A percentile compares a stretch with the other conserved stretches of the same genome.
Conservation (phyloP, 1,140 invertebrate genomes). For the Listronotus oregonensis region DNA sequence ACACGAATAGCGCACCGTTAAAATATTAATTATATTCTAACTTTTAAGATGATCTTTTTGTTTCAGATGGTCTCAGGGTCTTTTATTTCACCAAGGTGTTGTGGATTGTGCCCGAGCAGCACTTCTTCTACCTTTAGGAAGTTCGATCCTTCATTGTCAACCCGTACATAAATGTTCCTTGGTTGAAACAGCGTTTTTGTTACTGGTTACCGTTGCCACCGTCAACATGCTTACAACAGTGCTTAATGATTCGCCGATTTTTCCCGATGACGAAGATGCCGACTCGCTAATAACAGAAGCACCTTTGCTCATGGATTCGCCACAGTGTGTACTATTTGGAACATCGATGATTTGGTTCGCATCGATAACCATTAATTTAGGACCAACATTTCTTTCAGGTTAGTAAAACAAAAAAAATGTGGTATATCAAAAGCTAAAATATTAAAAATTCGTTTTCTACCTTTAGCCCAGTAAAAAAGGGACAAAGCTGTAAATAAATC, state of each 20-base stretch:
- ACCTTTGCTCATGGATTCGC: conserved; percentile 53
- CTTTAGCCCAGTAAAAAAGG: no score
- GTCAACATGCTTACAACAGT: conserved; percentile 91
- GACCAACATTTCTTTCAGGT: conserved; percentile 82
- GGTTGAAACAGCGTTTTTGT: conserved; percentile 87
- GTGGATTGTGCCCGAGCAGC: conserved; percentile 84
- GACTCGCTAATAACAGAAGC: conserved; percentile 62
- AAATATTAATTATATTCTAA: no score
- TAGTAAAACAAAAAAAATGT: conserved; percentile 6
- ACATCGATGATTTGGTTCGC: conserved; percentile 94
- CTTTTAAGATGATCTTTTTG: conserved; percentile 22
- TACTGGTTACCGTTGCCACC: conserved; percentile 85
- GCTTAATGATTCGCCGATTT: conserved; percentile 86
- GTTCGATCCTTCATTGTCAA: conserved; percentile 81
- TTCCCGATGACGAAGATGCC: conserved; percentile 78
- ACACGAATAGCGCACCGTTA: no score
- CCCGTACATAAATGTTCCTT: conserved; percentile 85
- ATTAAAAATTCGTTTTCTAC: no score
- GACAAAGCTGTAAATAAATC: no score
- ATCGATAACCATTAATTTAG: conserved; percentile 87
- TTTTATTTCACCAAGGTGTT: conserved; percentile 84
- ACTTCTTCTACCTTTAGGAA: conserved; percentile 78
- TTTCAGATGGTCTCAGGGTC: conserved; percentile 83
- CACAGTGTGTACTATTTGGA: conserved; percentile 86
- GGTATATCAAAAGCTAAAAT: no score